Evolutionary conservation across 2,888 invertebrate species (phyloP).

Genomic region (Drosophila histrio): DNA sequence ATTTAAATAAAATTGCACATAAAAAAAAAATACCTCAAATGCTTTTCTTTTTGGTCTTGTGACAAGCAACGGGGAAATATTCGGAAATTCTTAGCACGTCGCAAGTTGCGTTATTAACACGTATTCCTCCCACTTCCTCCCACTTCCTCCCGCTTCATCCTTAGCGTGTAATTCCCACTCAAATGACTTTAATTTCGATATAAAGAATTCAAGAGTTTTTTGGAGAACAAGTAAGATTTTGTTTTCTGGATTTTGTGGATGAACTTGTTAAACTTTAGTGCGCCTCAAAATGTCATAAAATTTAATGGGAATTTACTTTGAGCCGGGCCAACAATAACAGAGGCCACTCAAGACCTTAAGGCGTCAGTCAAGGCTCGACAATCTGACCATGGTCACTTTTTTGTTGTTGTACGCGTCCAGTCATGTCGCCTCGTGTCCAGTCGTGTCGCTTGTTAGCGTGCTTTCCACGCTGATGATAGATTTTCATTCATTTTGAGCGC

Average conservation of each 20-base stretch:
- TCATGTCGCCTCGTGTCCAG: slow-evolving; percentile 13
- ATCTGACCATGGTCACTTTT: slow-evolving; percentile 64
- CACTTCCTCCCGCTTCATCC: not conserved
- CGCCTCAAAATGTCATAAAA: slow-evolving; percentile 73
- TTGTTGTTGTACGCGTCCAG: slow-evolving; percentile 29
- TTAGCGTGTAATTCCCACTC: not conserved
- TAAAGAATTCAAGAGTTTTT: slow-evolving; percentile 43
- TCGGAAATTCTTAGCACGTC: slow-evolving; percentile 65
- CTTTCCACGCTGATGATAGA: slow-evolving; percentile 64
- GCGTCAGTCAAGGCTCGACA: slow-evolving; percentile 19
- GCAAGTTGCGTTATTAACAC: slow-evolving; percentile 74
- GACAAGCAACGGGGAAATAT: slow-evolving; percentile 32
- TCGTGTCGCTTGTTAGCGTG: slow-evolving; percentile 58
- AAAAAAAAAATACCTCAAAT: slow-evolving; percentile 68
- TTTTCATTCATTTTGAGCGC: slow-evolving; percentile 70
- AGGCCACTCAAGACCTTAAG: slow-evolving; percentile 33
- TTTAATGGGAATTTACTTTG: slow-evolving; percentile 56
- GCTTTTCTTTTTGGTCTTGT: slow-evolving; percentile 29
- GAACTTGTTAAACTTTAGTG: slow-evolving; percentile 73
- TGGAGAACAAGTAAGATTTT: slow-evolving; percentile 10
- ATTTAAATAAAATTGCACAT: slow-evolving; percentile 72
- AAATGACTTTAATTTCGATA: slow-evolving; percentile 70
- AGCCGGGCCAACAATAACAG: slow-evolving; percentile 11
- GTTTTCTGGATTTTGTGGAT: slow-evolving; percentile 46
- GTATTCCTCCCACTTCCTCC: slow-evolving; percentile 29